Evolutionary conservation across 2,797 vertebrate genomes (phyloP), one percentile per base, ranked within the genome.

Genomic region (Catharus ustulatus): DNA sequence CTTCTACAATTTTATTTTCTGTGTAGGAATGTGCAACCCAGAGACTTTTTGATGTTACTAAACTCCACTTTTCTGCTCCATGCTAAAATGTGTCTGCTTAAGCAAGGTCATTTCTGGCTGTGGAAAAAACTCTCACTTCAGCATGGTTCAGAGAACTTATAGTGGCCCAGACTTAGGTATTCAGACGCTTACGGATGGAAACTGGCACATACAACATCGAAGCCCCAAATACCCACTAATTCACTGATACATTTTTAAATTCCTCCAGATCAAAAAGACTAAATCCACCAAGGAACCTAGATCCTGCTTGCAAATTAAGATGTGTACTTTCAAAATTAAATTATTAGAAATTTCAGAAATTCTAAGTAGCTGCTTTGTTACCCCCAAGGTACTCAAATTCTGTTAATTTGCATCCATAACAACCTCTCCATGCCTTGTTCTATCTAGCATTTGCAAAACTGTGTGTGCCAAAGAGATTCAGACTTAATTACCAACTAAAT

Each of bases 321-420:
- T 81, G 45, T 54, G 72, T 64, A 57, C 40, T 87, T 89, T 48
- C 42, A 92, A 87, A 76, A 95, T 67, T 63, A 85, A 89, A 77
- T 43, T 87, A 48, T 52, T 77, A 76, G 48, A 79, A 79, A 76
- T 74, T 57, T 80, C 42, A 80, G 68, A 87, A 82, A n/a, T 59
- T 52, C 30, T 48, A 51, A 63, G 29, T 64, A 84, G 75, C 40
- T 74, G 15, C 54, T 92, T 87, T 59, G 20, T 85, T 79, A 64
- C 3, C 17, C 36, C 2, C 9, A 26, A 63, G 23, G 29, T 82
- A 11, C 63, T 61, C 45, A 76, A 66, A 76, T 82, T 73, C 43
- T 87, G 11, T 16, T 40, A 23, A 23, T 87, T 63, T 71, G 3
- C 48, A 81, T 73, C 27, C 40, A 6, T 38, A 91, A 22, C 2